Percentiles rank a stretch among this genome's conserved stretches.
phyloP scores from a whole-genome alignment of 2,888 invertebrate genomes.

The Dastarcus helophoroides region DNA sequence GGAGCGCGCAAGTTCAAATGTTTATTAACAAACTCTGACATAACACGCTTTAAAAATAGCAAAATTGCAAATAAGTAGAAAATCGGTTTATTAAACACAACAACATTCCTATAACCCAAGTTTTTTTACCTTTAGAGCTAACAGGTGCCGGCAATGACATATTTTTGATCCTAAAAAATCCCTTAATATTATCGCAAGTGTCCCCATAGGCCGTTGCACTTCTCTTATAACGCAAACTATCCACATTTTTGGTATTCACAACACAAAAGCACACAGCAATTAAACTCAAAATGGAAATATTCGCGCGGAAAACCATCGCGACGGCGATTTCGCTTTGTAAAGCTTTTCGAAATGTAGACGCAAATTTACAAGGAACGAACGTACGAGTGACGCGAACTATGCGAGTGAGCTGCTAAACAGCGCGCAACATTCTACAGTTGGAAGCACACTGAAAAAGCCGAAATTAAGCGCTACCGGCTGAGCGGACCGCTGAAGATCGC shows the following conservation, averaged over 20 bases:
- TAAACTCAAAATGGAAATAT: constrained; percentile 7
- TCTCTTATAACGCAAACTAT: constrained; percentile 16
- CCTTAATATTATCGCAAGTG: constrained; percentile 20
- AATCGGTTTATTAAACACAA: no score
- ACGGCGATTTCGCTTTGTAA: constrained; percentile 3
- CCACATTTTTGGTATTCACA: constrained; percentile 21
- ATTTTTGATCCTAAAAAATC: constrained; percentile 23
- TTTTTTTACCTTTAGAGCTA: constrained; percentile 16
- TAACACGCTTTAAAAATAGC: no score
- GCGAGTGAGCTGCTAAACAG: constrained; percentile 1
- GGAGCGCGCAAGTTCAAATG: no score
- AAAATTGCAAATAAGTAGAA: no score
- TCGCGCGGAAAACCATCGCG: not conserved
- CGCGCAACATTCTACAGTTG: constrained; percentile 5
- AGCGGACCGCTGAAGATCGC: constrained; percentile 5
- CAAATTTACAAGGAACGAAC: constrained; percentile 1
- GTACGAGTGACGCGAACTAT: no score
- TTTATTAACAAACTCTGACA: no score
- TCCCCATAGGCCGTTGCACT: constrained; percentile 11
- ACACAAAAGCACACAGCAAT: constrained; percentile 20
- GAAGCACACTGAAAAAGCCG: constrained; percentile 6
- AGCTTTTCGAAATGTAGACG: constrained; percentile 1
- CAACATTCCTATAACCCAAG: no score
- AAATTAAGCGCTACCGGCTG: constrained; percentile 5
- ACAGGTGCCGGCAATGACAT: constrained; percentile 15